Percentiles rank a stretch among this genome's conserved stretches.
phyloP scores from a whole-genome alignment of 2,888 invertebrate species.

The Steromphala cineraria region DNA sequence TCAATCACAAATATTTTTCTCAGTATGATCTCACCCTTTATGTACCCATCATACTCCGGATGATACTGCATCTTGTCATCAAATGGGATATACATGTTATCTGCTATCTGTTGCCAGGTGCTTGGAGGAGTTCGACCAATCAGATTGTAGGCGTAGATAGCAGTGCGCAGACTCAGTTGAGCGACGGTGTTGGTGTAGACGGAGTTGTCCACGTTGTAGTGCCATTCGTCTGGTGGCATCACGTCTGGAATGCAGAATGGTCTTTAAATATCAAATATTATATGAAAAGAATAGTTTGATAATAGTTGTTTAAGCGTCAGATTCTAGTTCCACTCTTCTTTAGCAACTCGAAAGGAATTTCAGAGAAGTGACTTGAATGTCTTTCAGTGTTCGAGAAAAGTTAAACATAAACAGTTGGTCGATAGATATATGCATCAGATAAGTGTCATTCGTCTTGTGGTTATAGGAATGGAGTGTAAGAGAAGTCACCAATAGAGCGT shows the following conservation, averaged over 20 bases:
- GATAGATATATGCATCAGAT: no score
- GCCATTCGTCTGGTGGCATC: constrained; percentile 72
- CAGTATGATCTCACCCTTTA: constrained; percentile 23
- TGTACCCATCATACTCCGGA: constrained; percentile 75
- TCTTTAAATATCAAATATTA: background rate
- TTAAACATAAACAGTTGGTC: no score
- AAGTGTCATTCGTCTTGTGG: no score
- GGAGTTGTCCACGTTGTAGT: constrained; percentile 69
- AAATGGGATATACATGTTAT: constrained; percentile 68
- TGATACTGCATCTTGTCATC: constrained; percentile 71
- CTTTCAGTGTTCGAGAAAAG: no score
- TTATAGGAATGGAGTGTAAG: no score
- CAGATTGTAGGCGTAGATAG: constrained; percentile 37
- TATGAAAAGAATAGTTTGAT: background rate
- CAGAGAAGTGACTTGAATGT: no score
- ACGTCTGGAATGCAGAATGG: constrained; percentile 55
- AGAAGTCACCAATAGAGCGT: no score
- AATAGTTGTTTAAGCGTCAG: background rate
- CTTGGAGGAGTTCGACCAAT: constrained; percentile 34
- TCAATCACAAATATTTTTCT: no score
- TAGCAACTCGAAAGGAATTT: no score
- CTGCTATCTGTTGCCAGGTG: constrained; percentile 47
- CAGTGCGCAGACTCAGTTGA: constrained; percentile 50
- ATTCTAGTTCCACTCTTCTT: no score
- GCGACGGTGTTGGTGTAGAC: constrained; percentile 70